These are phyloP conservation scores for Noctua janthina DNA, from an alignment of 2,888 invertebrate species.

Conservation along the genomic window DNA sequence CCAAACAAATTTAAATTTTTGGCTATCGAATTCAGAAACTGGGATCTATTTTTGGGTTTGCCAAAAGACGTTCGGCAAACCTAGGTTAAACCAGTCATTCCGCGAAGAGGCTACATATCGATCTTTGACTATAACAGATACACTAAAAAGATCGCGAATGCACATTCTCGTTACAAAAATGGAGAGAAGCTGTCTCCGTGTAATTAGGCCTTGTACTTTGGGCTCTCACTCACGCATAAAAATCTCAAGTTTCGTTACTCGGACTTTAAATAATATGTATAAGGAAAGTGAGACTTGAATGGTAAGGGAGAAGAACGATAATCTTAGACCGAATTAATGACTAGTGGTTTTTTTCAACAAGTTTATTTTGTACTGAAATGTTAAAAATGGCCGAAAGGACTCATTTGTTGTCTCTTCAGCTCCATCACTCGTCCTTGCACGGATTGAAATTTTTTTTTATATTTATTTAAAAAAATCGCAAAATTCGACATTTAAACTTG, in stretches of 20 bases:
- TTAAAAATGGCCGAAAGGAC: neutral
- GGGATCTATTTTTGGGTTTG: no score
- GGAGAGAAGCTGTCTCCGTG: neutral
- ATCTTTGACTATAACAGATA: neutral
- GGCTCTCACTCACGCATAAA: no score
- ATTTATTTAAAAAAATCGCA: neutral
- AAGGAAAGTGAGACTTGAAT: slow-evolving; percentile 39
- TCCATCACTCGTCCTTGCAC: neutral
- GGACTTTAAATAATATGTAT: slow-evolving; percentile 11
- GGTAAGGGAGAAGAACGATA: neutral
- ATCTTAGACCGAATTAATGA: slow-evolving; percentile 2
- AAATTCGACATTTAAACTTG: neutral
- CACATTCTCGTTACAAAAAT: neutral
- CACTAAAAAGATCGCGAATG: neutral
- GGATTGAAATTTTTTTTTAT: neutral
- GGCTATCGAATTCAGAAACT: no score
- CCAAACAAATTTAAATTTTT: no score
- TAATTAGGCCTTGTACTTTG: neutral
- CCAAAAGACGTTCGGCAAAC: no score
- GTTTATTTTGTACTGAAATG: neutral
- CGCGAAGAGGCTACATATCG: no score
- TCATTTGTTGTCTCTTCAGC: neutral
- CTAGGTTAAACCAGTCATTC: no score
- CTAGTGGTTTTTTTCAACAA: neutral
- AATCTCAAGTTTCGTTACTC: slow-evolving; percentile 2